Evolutionary conservation across 2,113 vertebrate species (phyloP), one percentile per base, ranked within the genome.

Genomic region (Toxotes chatareus): DNA sequence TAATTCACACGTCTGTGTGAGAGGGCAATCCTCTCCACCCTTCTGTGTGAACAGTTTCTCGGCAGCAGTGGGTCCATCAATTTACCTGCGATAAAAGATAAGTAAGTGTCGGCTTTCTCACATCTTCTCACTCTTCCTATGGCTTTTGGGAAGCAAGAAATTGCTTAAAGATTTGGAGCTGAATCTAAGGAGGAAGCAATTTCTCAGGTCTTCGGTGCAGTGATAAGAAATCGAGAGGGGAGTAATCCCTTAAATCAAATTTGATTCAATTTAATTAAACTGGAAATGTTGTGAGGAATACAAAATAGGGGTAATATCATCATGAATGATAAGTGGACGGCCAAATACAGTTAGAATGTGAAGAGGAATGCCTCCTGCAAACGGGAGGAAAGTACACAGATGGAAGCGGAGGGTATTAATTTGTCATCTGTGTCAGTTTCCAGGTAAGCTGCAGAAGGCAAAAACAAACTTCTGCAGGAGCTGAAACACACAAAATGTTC

Each of bases 151-250:
- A 80, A 59, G 73, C 73, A 86, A 88, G 82, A 82, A 82, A 87
- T 83, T 84, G 75, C 75, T 63, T 69, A 77, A 78, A 92, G 89
- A 83, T 86, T 86, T 79, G 34, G 7, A 27, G 9, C 32, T 51
- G 14, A 79, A 85, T 82, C 74, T 59, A 63, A 73, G 32, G 12
- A 76, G 61, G 75, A 89, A 86, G 88, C 79, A 80, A 86, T 90
- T 86, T 85, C 69, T 85, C 81, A 65, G 85, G 74, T 73, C 51
- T 19, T 64, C 7, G 34, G 57, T 36, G 47, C 51, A 23, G 57
- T 13, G 87, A 93, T 88, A 86, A 88, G 78, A 82, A 79, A 88
- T 79, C 44, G 10, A 82, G 78, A 71, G 2, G 14, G 61, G 53
- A 78, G 42, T 68, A 63, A 89, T 79, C 73, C 64, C 63, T 83